Conservation (phyloP, 2,113 vertebrate genomes). For the Anthoscopus minutus region DNA sequence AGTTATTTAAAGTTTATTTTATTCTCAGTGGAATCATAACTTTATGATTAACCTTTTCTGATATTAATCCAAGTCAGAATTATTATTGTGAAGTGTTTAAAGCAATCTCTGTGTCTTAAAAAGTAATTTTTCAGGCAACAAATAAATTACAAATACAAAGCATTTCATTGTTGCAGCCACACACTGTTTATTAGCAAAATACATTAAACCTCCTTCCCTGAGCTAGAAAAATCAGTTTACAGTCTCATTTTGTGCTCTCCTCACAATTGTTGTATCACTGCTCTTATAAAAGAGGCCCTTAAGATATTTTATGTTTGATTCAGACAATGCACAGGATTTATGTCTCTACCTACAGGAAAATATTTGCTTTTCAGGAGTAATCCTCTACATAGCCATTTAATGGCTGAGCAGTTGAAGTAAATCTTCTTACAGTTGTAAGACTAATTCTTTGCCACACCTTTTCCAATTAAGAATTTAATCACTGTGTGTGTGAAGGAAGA, state of each 20-base stretch:
- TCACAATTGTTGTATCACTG: not conserved
- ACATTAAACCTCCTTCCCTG: not conserved
- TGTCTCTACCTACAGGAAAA: not conserved
- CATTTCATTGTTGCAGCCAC: not conserved
- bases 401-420: not conserved
- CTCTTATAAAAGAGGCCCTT: not conserved
- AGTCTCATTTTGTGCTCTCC: not conserved
- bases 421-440: constrained; percentile 7
- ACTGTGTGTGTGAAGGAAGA: not conserved
- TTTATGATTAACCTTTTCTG: not conserved
- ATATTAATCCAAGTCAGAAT: not conserved
- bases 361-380: not conserved
- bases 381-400: not conserved
- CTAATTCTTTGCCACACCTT: constrained; percentile 21
- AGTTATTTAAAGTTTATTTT: not conserved
- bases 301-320: not conserved
- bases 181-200: not conserved
- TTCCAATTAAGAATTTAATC: not conserved
- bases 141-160: not conserved
- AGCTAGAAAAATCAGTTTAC: not conserved
- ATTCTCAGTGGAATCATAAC: not conserved
- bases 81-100: not conserved
- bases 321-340: not conserved
- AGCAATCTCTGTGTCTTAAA: not conserved
- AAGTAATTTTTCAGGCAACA: not conserved